Percentiles rank a stretch among this genome's conserved stretches.
Evolutionary conservation across 1,140 invertebrate species (phyloP).

Genomic region (Nylanderia fulva): DNA sequence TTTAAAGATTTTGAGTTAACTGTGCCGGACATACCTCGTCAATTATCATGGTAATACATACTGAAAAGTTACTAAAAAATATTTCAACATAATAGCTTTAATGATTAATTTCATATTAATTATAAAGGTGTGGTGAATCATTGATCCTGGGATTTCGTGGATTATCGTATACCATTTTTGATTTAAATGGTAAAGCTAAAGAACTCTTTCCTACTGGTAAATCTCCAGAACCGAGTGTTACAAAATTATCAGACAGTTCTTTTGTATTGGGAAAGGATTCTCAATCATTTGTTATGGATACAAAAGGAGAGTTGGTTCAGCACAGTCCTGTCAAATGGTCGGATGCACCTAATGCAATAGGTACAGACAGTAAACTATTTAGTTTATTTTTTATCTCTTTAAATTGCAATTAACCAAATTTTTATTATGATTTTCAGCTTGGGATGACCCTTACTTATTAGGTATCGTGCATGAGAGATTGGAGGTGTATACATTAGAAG

Average conservation of each 20-base stretch:
- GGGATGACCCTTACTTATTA: slow-evolving; percentile 96
- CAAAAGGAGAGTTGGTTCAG: slow-evolving; percentile 89
- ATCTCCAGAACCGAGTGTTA: slow-evolving; percentile 93
- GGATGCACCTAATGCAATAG: slow-evolving; percentile 91
- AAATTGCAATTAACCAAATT: not conserved
- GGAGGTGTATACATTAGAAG: slow-evolving; percentile 93
- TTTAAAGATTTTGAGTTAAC: slow-evolving; percentile 88
- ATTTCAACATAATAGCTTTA: not conserved
- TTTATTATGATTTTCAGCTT: slow-evolving; percentile 87
- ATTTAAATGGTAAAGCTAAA: slow-evolving; percentile 88
- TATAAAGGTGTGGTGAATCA: slow-evolving; percentile 81
- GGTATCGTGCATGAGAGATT: slow-evolving; percentile 93
- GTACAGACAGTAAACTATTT: slow-evolving; percentile 83
- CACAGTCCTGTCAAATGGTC: slow-evolving; percentile 93
- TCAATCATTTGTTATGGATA: slow-evolving; percentile 93
- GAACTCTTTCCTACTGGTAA: slow-evolving; percentile 95
- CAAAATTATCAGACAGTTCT: slow-evolving; percentile 90
- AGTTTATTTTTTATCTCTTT: slow-evolving; percentile 61
- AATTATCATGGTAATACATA: slow-evolving; percentile 92
- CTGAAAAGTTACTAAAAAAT: not conserved
- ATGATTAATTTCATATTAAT: slow-evolving; percentile 4
- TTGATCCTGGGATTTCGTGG: slow-evolving; percentile 83
- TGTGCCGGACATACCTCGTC: slow-evolving; percentile 93
- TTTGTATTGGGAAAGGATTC: slow-evolving; percentile 93
- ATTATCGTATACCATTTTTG: slow-evolving; percentile 82